Evolutionary conservation across 2,113 vertebrate species (phyloP).

Genomic region (Rhabdornis inornatus): DNA sequence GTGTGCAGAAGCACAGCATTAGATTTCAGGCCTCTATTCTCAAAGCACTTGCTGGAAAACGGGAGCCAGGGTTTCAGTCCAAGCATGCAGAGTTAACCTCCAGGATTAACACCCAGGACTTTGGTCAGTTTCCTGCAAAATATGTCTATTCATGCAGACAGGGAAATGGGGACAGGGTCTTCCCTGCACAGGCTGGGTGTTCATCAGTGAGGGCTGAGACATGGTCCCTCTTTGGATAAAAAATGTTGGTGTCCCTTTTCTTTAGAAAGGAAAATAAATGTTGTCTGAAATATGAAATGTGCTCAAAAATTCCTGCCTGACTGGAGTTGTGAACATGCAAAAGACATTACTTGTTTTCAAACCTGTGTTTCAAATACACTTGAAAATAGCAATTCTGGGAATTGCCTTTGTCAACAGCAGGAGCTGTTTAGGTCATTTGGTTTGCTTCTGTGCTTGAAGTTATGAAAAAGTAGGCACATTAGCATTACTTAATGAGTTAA

Average conservation of each 20-base stretch:
- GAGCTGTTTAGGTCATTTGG: not conserved
- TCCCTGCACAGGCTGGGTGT: not conserved
- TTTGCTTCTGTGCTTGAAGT: not conserved
- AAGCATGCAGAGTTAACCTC: not conserved
- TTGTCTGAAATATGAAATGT: constrained; percentile 50
- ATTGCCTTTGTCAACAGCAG: constrained; percentile 56
- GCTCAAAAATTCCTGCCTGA: constrained; percentile 39
- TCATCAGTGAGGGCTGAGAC: not conserved
- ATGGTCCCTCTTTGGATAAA: not conserved
- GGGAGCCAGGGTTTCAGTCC: not conserved
- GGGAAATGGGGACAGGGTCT: not conserved
- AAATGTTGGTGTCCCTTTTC: not conserved
- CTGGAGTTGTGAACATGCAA: constrained; percentile 48
- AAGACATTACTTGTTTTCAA: constrained; percentile 54
- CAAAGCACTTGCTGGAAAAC: not conserved
- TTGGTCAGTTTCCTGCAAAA: not conserved
- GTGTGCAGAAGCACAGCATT: constrained; percentile 4
- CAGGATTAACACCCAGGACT: not conserved
- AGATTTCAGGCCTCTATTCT: constrained; percentile 10
- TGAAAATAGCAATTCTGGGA: constrained; percentile 47
- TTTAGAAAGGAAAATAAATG: constrained; percentile 52
- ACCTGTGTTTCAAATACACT: not conserved
- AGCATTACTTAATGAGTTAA: constrained; percentile 47
- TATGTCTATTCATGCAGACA: fast-evolving
- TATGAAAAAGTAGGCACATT: not conserved